Evolutionary conservation across 2,888 invertebrate species (phyloP), one percentile per base, ranked within the genome.

Genomic region (Chrysomela aeneicollis): DNA sequence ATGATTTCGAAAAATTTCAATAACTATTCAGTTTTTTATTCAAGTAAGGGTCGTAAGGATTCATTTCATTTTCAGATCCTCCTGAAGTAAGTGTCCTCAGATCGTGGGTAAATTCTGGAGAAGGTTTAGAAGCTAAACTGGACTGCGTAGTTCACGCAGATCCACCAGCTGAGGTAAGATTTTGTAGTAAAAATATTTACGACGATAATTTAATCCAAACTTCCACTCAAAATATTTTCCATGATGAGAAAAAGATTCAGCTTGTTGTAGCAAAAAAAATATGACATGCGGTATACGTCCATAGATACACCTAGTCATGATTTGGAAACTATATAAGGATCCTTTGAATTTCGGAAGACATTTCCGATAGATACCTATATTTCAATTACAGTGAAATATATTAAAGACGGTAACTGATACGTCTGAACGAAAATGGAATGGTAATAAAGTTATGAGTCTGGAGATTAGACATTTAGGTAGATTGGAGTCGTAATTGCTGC

Each of bases 141-240:
- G 87, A 87, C 61, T 89, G 89, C 75, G 83, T 86, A 49, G 87
- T 89, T 1, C 87, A 88, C 75, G 87, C 88, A 8, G 88, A 88
- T 80, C 83, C 83, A 3, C 82, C 82, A 19, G 81, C 82, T 6
- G 83, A 83, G 74, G 83, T 83, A 73, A 70, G 68, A 69, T n/a
- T 26, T 30, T 17, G 6, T 6, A 19, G 5, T 5, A n/a, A n/a
- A 47, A 10, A 19, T 52, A 15, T 52, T 15, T n/a, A n/a, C n/a
- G n/a, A n/a, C n/a, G n/a, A n/a, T n/a, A n/a, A n/a, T n/a, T n/a
- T n/a, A n/a, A n/a, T n/a, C n/a, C n/a, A n/a, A n/a, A n/a, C n/a
- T n/a, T n/a, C n/a, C n/a, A n/a, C n/a, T n/a, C n/a, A n/a, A n/a
- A n/a, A n/a, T n/a, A n/a, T n/a, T n/a, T n/a, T n/a, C n/a, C n/a